phyloP scores from a whole-genome alignment of 2,113 vertebrate species.

The Taurulus bubalis region DNA sequence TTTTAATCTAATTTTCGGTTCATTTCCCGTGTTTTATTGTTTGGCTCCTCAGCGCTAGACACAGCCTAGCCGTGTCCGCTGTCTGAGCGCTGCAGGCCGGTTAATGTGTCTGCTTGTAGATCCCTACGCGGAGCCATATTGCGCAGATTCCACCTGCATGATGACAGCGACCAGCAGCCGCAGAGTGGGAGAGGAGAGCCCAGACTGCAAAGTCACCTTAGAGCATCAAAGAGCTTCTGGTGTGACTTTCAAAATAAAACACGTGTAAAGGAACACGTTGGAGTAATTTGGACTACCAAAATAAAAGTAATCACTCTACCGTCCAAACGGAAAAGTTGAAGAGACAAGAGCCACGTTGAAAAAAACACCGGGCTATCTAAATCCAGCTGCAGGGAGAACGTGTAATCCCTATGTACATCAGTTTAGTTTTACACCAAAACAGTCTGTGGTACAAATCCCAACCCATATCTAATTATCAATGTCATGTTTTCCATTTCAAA shows the following conservation, averaged over 20 bases:
- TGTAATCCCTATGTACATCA: too few relatives aligned
- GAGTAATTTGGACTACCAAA: constrained; percentile 22
- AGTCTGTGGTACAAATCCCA: too few relatives aligned
- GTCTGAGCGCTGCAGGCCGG: constrained; percentile 1
- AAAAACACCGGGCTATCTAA: too few relatives aligned
- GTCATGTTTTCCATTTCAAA: too few relatives aligned
- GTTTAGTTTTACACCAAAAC: too few relatives aligned
- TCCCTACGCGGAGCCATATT: constrained; percentile 41
- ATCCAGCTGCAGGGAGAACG: too few relatives aligned
- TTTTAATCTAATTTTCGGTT: background rate
- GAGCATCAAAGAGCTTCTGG: background rate
- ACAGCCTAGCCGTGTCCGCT: background rate
- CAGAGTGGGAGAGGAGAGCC: constrained; percentile 58
- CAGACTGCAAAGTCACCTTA: constrained; percentile 2
- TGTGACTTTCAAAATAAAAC: constrained; percentile 49
- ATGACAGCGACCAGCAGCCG: constrained; percentile 75
- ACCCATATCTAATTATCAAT: too few relatives aligned
- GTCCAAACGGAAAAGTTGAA: background rate
- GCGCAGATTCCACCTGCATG: constrained; percentile 84
- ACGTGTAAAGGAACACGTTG: fast-evolving
- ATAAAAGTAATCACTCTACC: constrained; percentile 28
- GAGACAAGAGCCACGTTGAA: too few relatives aligned
- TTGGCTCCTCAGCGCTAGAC: background rate
- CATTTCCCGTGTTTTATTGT: background rate
- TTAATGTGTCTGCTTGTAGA: constrained; percentile 11